phyloP scores from a whole-genome alignment of 2,797 vertebrate species.

The Cheirogaleus major region DNA sequence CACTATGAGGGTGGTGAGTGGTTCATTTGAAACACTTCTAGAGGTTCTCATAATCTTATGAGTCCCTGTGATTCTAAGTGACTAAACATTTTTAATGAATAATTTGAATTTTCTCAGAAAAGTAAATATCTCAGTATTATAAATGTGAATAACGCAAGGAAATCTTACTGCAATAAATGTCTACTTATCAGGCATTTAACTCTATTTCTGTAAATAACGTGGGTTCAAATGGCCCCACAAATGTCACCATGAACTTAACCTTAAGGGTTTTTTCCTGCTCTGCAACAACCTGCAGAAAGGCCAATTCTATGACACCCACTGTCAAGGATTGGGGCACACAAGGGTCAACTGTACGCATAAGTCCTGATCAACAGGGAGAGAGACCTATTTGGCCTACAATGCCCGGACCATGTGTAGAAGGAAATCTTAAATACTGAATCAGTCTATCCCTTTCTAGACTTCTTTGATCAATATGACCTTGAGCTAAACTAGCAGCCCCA shows the following conservation, averaged over 20 bases:
- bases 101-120: not conserved
- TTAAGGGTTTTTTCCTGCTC: not conserved
- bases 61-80: not conserved
- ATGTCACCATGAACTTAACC: not conserved
- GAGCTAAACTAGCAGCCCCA: not conserved
- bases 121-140: not conserved
- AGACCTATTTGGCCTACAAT: not conserved
- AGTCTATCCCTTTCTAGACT: not conserved
- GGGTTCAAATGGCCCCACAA: not conserved
- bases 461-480: not conserved
- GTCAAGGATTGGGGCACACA: not conserved
- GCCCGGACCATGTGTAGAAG: not conserved
- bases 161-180: not conserved
- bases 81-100: not conserved
- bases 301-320: not conserved
- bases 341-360: not conserved
- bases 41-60: not conserved
- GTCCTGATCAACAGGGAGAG: not conserved
- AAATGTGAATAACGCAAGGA: not conserved
- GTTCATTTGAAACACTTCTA: not conserved
- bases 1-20: not conserved
- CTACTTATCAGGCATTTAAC: not conserved
- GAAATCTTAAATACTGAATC: not conserved
- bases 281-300: not conserved
- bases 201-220: not conserved